Base-by-base conservation (phyloP, 2,797 vertebrate genomes). In the Labroides dimidiatus region DNA sequence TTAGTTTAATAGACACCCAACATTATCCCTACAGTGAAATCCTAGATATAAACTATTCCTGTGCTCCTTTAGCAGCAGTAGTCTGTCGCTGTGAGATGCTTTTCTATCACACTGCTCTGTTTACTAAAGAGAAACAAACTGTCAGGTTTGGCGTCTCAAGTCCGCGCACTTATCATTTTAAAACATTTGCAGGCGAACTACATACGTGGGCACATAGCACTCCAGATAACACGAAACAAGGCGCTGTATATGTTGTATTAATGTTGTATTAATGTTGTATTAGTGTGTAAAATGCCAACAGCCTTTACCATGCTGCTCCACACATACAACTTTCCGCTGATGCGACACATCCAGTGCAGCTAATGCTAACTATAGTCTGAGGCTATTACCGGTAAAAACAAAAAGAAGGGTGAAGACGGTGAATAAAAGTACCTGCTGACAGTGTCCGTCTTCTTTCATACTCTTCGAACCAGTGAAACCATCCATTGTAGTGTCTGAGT, bases 351-450 rank as follows among this genome's bases (percentile, higher is more conserved):
- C 16, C 4, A 51, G 4, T 12, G 50, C 56, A 54, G 83, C 81
- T 89, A 86, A 80, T 6, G 70, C 64, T 75, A 84, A 72, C 58
- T 21, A 16, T 3, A 20, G 42, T 52, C 51, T 13, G 44, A 44
- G 66, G 49, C 82, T 65, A 86, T 65, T 82, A 7, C 33, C 19
- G 27, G 16, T n/a, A 37, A 69, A 71, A 70, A 64, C 42, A 71
- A 37, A 24, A 14, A 59, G 10, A 15, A 60, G 60, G 63, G 2
- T 17, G 0, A 21, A 17, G 0, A 19, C 36, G 17, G 50, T 47
- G 15, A n/a, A 15, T 14, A 5, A 42, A 77, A 62, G 60, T 77
- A 87, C 84, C 83, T 78, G 13, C 12, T 0, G 4, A 0, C 15
- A 0, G 3, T 17, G 66, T 21, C 1, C 6, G 50, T 43, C 43